Evolutionary conservation across 2,888 invertebrate genomes (phyloP).

Genomic region (Yponomeuta plumbellus): DNA sequence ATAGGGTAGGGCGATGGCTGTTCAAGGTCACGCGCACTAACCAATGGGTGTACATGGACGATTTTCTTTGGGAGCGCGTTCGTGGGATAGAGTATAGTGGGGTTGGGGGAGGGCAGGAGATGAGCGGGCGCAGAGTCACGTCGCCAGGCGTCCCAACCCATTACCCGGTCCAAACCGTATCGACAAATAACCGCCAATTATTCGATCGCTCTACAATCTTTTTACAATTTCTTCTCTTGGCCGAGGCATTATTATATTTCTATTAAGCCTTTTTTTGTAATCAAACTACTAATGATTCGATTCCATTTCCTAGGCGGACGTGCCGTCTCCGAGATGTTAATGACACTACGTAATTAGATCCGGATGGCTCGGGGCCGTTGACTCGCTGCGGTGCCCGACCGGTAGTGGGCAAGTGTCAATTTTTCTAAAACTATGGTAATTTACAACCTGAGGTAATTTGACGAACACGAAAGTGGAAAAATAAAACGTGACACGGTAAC

Average conservation of each 20-base stretch:
- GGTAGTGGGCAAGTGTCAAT: slow-evolving; percentile 69
- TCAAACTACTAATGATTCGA: slow-evolving; percentile 77
- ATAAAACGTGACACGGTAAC: slow-evolving; percentile 13
- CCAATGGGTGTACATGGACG: too few relatives aligned
- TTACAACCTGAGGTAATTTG: slow-evolving; percentile 48
- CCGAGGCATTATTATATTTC: slow-evolving; percentile 73
- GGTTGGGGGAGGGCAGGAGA: slow-evolving; percentile 30
- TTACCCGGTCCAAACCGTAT: slow-evolving; percentile 75
- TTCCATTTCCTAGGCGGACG: slow-evolving; percentile 76
- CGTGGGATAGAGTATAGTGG: too few relatives aligned
- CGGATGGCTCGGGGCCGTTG: slow-evolving; percentile 73
- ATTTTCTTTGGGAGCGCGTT: too few relatives aligned
- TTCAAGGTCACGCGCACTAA: too few relatives aligned
- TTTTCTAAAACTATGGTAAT: slow-evolving; percentile 71
- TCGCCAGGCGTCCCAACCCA: slow-evolving; percentile 56
- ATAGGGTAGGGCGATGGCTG: too few relatives aligned
- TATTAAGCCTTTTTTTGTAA: slow-evolving; percentile 77
- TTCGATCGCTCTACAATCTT: slow-evolving; percentile 76
- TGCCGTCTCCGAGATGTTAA: slow-evolving; percentile 72
- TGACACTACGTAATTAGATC: slow-evolving; percentile 75
- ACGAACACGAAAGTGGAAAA: slow-evolving; percentile 33
- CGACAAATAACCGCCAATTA: slow-evolving; percentile 76
- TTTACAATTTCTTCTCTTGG: slow-evolving; percentile 74
- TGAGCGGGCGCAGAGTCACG: slow-evolving; percentile 55
- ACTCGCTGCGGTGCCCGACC: slow-evolving; percentile 63